phyloP scores from a whole-genome alignment of 2,888 invertebrate genomes.

The Acrobasis repandana region DNA sequence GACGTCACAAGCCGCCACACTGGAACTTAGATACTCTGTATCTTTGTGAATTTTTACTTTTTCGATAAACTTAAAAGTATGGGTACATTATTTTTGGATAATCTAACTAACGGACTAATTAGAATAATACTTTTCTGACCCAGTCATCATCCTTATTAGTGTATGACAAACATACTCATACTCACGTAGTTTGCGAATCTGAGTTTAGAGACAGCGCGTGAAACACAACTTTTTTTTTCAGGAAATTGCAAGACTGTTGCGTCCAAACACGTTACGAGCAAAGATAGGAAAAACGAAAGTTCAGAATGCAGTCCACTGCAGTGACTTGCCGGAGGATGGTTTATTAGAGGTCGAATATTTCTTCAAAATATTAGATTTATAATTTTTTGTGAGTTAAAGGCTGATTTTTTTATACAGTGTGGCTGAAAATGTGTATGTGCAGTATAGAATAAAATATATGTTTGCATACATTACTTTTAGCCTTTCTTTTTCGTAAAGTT shows the following conservation, averaged over 20 bases:
- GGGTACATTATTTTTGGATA: too few species aligned
- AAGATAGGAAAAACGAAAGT: slow-evolving; percentile 91
- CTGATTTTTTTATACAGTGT: slow-evolving; percentile 34
- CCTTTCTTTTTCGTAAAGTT: too few species aligned
- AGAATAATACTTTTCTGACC: too few species aligned
- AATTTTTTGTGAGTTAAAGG: slow-evolving; percentile 36
- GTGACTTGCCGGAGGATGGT: slow-evolving; percentile 95
- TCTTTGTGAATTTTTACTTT: too few species aligned
- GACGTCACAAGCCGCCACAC: too few species aligned
- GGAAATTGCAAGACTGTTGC: slow-evolving; percentile 93
- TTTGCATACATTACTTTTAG: background rate
- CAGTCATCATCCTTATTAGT: too few species aligned
- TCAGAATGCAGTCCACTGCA: slow-evolving; percentile 95
- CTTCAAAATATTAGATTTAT: slow-evolving; percentile 86
- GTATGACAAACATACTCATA: too few species aligned
- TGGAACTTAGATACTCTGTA: too few species aligned
- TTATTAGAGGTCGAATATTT: slow-evolving; percentile 91
- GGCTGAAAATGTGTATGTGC: background rate
- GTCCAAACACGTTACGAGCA: slow-evolving; percentile 93
- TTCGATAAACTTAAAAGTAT: too few species aligned
- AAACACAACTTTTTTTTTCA: slow-evolving; percentile 52
- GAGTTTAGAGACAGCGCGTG: too few species aligned
- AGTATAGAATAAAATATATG: background rate
- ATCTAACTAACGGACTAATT: too few species aligned
- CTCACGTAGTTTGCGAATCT: too few species aligned